Evolutionary conservation across 2,888 invertebrate species (phyloP).

Genomic region (Graphium colonna): DNA sequence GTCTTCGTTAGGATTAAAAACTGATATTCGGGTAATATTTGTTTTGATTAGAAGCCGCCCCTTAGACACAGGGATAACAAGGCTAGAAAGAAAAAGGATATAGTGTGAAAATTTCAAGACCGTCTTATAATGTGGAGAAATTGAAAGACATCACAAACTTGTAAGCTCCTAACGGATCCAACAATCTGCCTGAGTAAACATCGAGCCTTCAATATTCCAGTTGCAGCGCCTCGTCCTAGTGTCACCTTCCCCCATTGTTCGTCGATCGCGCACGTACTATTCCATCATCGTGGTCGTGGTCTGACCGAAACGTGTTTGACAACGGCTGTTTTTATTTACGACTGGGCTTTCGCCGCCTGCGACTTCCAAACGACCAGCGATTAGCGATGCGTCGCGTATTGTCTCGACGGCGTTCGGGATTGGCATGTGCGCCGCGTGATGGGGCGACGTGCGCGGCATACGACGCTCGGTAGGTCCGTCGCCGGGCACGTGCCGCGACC

Average conservation of each 20-base stretch:
- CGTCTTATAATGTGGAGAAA: too few relatives aligned
- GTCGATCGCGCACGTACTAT: conserved; percentile 51
- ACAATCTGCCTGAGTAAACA: too few relatives aligned
- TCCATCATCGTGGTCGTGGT: conserved; percentile 57
- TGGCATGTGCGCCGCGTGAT: conserved; percentile 69
- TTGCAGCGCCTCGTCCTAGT: conserved; percentile 36
- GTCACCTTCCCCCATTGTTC: conserved; percentile 59
- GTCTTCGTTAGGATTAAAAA: too few relatives aligned
- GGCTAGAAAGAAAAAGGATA: too few relatives aligned
- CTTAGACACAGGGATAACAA: too few relatives aligned
- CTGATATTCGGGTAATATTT: too few relatives aligned
- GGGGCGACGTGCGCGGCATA: conserved; percentile 61
- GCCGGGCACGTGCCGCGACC: conserved; percentile 67
- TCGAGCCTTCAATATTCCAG: not conserved
- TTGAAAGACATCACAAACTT: not conserved
- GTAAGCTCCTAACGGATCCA: not conserved
- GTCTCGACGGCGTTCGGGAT: conserved; percentile 54
- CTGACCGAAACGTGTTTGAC: conserved; percentile 48
- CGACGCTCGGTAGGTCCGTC: conserved; percentile 50
- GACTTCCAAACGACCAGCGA: conserved; percentile 57
- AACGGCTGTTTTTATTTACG: conserved; percentile 58
- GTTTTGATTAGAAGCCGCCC: too few relatives aligned
- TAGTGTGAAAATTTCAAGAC: too few relatives aligned
- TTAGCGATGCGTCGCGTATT: conserved; percentile 65
- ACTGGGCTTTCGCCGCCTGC: conserved; percentile 58